phyloP scores from a whole-genome alignment of 2,888 invertebrate species.

The Hecatera dysodea region DNA sequence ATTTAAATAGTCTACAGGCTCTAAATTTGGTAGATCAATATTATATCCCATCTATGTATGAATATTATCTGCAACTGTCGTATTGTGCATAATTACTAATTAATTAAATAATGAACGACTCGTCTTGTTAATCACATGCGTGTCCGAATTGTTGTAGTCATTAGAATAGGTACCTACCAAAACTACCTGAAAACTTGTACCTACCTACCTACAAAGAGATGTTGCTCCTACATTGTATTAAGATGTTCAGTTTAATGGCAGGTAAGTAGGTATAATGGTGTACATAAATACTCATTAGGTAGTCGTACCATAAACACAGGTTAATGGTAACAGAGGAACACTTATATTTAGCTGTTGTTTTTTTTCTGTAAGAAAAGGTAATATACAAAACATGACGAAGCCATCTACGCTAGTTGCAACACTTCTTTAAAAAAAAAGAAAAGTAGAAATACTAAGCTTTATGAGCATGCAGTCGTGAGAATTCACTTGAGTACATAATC shows the following conservation, averaged over 20 bases:
- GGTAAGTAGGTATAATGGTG: constrained; percentile 22
- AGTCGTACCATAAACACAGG: constrained; percentile 36
- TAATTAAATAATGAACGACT: constrained; percentile 18
- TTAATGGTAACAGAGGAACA: constrained; percentile 25
- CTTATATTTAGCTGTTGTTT: constrained; percentile 22
- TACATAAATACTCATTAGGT: constrained; percentile 50
- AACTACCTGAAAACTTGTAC: too few relatives aligned
- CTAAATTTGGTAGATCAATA: too few relatives aligned
- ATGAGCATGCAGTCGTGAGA: neutral
- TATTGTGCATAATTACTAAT: constrained; percentile 5
- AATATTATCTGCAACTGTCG: constrained; percentile 8
- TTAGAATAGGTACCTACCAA: neutral
- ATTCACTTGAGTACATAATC: constrained; percentile 1
- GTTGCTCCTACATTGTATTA: constrained; percentile 22
- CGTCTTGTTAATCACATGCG: constrained; percentile 25
- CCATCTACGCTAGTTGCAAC: neutral
- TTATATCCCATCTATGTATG: neutral
- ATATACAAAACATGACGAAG: neutral
- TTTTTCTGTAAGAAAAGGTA: constrained; percentile 13
- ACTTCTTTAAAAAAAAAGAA: neutral
- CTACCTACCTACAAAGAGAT: neutral
- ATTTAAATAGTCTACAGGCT: too few relatives aligned
- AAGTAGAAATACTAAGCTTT: neutral
- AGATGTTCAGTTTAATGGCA: constrained; percentile 24
- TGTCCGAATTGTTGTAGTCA: constrained; percentile 1